These are phyloP conservation scores for Dinomys branickii DNA, from an alignment of 2,113 vertebrate genomes.

Conservation along the genomic window DNA sequence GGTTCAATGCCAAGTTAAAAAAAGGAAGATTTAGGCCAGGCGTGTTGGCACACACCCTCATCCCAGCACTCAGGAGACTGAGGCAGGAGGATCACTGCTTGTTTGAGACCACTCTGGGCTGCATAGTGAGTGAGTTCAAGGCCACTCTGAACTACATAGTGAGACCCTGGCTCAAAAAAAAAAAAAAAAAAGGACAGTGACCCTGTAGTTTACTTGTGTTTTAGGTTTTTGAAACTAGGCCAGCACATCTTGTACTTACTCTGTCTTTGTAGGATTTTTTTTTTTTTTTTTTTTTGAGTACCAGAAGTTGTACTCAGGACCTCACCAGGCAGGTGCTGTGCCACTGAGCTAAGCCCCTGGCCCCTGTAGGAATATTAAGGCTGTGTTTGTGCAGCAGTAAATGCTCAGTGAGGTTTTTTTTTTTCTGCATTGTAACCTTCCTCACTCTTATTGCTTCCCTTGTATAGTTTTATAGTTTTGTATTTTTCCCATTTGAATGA, in stretches of 20 bases:
- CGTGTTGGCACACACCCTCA: background rate
- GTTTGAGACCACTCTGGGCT: background rate
- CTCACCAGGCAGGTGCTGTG: too few relatives aligned
- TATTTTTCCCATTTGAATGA: background rate
- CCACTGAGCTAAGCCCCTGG: too few relatives aligned
- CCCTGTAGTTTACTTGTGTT: background rate
- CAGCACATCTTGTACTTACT: background rate
- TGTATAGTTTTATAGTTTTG: background rate
- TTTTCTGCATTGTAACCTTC: background rate
- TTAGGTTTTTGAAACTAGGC: conserved; percentile 15
- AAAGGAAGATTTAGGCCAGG: background rate
- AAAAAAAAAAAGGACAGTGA: background rate
- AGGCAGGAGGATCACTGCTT: background rate
- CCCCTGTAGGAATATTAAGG: background rate
- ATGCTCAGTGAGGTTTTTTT: conserved; percentile 5
- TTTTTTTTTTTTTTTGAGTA: too few relatives aligned
- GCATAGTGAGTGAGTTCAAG: background rate
- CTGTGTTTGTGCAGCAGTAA: background rate
- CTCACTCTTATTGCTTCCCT: background rate
- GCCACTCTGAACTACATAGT: background rate
- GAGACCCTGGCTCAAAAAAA: background rate
- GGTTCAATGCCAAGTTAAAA: background rate
- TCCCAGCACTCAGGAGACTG: background rate
- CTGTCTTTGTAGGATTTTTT: background rate
- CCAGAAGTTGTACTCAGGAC: too few relatives aligned